phyloP scores from a whole-genome alignment of 2,888 invertebrate species.

The Euplexia lucipara region DNA sequence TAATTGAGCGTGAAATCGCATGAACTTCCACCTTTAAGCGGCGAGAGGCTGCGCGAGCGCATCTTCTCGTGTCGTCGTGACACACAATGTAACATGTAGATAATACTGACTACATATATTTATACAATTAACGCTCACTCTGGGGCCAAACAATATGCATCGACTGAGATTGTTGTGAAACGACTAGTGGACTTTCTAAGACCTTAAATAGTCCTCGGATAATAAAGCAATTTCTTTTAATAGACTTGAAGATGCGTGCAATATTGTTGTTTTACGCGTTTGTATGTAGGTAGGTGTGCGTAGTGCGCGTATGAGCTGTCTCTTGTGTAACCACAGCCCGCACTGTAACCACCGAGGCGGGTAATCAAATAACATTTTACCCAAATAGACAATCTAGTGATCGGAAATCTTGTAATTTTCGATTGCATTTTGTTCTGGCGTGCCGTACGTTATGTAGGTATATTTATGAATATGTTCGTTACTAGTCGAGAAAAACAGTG shows the following conservation, averaged over 20 bases:
- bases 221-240: slow-evolving; percentile 59
- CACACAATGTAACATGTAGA: slow-evolving; percentile 43
- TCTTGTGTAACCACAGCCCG: slow-evolving; percentile 60
- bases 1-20: slow-evolving; percentile 61
- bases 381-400: slow-evolving; percentile 38
- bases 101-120: slow-evolving; percentile 42
- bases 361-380: slow-evolving; percentile 61
- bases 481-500: slow-evolving; percentile 5
- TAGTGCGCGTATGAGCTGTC: slow-evolving; percentile 28
- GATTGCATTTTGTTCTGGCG: background rate
- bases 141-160: slow-evolving; percentile 42
- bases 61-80: slow-evolving; percentile 27
- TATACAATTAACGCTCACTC: slow-evolving; percentile 58
- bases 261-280: slow-evolving; percentile 54
- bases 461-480: background rate
- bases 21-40: slow-evolving; percentile 59
- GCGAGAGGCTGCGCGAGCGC: slow-evolving; percentile 27
- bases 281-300: slow-evolving; percentile 7
- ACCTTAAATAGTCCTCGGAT: slow-evolving; percentile 35
- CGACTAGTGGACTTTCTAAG: slow-evolving; percentile 53
- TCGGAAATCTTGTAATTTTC: slow-evolving; percentile 4
- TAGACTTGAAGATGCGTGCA: slow-evolving; percentile 44
- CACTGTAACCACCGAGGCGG: slow-evolving; percentile 36
- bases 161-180: slow-evolving; percentile 55
- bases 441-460: background rate